These are phyloP conservation scores for Deilephila elpenor DNA, from an alignment of 2,888 invertebrate genomes.

Conservation along the genomic window DNA sequence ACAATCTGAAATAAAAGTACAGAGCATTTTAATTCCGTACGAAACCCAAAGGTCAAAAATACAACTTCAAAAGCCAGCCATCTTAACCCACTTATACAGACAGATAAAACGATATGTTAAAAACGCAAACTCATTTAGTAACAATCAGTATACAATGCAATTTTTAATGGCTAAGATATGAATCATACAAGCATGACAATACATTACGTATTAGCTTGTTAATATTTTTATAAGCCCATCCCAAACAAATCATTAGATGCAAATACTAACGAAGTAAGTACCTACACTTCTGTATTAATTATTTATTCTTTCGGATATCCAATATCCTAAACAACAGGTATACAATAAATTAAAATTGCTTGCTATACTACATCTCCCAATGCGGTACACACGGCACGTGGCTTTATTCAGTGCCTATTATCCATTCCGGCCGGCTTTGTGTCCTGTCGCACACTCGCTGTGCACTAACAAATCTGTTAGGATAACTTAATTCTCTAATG, in stretches of 20 bases:
- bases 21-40: not conserved
- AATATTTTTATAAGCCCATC: too few relatives aligned
- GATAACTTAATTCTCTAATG: constrained; percentile 28
- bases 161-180: too few relatives aligned
- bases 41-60: not conserved
- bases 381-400: not conserved
- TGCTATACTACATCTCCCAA: constrained; percentile 17
- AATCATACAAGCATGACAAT: too few relatives aligned
- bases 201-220: too few relatives aligned
- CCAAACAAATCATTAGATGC: too few relatives aligned
- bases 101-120: too few relatives aligned
- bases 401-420: constrained; percentile 34
- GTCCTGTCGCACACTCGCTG: constrained; percentile 26
- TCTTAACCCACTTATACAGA: not conserved
- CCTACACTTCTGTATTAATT: not conserved
- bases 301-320: too few relatives aligned
- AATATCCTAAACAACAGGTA: too few relatives aligned
- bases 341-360: not conserved
- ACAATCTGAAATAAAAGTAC: not conserved
- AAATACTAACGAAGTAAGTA: not conserved
- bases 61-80: constrained; percentile 11
- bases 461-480: constrained; percentile 26
- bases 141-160: too few relatives aligned
- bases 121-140: too few relatives aligned
- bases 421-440: constrained; percentile 41